These are phyloP conservation scores for Macropus fuliginosus DNA, from an alignment of 2,797 vertebrate genomes.

Conservation along the genomic window DNA sequence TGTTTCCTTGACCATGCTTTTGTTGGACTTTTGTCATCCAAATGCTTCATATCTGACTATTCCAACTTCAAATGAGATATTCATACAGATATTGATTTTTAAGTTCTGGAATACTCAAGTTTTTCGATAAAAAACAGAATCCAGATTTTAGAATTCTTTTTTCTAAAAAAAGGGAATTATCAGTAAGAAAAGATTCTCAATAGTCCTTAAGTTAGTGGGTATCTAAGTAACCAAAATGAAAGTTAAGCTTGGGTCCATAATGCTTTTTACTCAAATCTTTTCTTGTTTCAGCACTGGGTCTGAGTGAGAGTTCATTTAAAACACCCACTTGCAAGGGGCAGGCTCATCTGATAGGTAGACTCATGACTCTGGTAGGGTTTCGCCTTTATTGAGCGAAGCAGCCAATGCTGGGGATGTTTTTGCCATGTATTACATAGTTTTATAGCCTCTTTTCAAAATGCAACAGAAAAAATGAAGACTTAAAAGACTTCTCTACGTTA, in stretches of 20 bases:
- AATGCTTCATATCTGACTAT: not conserved
- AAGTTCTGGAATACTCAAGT: not conserved
- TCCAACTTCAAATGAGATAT: not conserved
- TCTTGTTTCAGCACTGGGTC: conserved; percentile 59
- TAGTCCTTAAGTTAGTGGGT: conserved; percentile 24
- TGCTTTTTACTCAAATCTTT: conserved; percentile 44
- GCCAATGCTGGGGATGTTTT: conserved; percentile 30
- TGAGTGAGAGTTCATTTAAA: conserved; percentile 56
- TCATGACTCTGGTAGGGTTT: conserved; percentile 22
- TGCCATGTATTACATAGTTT: not conserved
- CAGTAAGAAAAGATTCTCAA: conserved; percentile 12
- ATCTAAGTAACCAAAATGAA: conserved; percentile 42
- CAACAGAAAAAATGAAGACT: conserved; percentile 23
- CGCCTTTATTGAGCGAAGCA: conserved; percentile 43
- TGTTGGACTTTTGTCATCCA: not conserved
- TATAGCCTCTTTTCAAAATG: conserved; percentile 33
- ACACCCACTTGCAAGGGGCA: conserved; percentile 49
- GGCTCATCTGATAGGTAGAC: conserved; percentile 47
- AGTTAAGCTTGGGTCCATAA: conserved; percentile 49
- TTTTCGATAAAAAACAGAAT: not conserved
- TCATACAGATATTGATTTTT: not conserved
- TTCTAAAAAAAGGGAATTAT: conserved; percentile 15
- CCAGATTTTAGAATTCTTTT: not conserved
- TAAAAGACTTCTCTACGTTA: conserved; percentile 9
- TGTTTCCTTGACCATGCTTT: not conserved